Conservation (phyloP, 2,113 vertebrate species). For the Xenopus tropicalis region DNA sequence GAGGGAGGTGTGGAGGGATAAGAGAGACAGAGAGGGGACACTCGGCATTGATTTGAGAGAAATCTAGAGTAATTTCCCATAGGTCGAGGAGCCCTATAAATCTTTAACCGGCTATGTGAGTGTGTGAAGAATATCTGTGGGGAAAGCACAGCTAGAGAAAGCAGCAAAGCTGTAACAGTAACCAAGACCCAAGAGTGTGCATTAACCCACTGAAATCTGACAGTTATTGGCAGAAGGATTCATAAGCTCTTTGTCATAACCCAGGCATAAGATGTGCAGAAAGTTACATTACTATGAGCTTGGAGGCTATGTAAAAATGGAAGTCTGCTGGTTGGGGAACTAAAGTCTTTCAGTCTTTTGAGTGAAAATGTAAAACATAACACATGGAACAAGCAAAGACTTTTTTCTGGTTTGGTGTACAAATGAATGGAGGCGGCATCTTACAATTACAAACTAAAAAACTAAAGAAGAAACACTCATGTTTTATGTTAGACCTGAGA, state of each 20-base stretch:
- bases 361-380: background rate
- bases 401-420: no score
- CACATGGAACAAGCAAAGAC: background rate
- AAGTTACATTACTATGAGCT: constrained; percentile 20
- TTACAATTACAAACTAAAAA: background rate
- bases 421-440: background rate
- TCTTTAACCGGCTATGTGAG: constrained; percentile 43
- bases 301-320: constrained; percentile 22
- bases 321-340: constrained; percentile 3
- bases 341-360: background rate
- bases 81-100: constrained; percentile 44
- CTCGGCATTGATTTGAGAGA: constrained; percentile 46
- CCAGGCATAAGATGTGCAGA: constrained; percentile 17
- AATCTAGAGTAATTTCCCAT: constrained; percentile 45
- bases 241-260: constrained; percentile 25
- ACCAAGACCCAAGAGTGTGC: constrained; percentile 37
- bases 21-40: constrained; percentile 42
- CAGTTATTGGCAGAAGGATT: constrained; percentile 38
- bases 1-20: constrained; percentile 35
- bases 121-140: constrained; percentile 40
- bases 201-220: constrained; percentile 44
- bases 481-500: no score
- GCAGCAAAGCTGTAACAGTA: constrained; percentile 37
- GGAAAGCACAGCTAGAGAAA: constrained; percentile 41
- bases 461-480: no score